These are phyloP conservation scores for Xenus cinereus DNA, from an alignment of 2,113 vertebrate genomes.

Conservation along the genomic window DNA sequence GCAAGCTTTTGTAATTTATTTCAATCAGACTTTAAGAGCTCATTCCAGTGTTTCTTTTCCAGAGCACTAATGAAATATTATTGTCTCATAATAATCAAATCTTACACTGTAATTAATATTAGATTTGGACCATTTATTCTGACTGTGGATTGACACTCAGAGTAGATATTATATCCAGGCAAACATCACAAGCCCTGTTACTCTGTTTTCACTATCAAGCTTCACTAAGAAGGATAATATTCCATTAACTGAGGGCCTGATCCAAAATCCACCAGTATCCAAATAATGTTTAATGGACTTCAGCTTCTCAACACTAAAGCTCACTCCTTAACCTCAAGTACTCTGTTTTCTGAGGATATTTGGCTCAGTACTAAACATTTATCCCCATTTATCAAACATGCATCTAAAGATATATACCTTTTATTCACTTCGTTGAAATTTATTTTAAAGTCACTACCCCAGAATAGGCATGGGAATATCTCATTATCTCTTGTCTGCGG, in stretches of 20 bases:
- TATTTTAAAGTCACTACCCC: background rate
- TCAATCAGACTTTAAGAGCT: slow-evolving; percentile 8
- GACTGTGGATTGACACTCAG: background rate
- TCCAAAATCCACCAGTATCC: background rate
- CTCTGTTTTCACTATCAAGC: background rate
- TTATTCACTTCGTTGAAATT: background rate
- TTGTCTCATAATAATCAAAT: background rate
- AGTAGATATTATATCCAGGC: background rate
- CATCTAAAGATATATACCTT: background rate
- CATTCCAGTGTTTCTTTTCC: background rate
- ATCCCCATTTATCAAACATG: background rate
- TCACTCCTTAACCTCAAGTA: background rate
- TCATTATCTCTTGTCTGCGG: background rate
- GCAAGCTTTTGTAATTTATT: background rate
- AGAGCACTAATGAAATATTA: background rate
- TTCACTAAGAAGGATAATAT: background rate
- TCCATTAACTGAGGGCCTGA: background rate
- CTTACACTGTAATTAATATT: background rate
- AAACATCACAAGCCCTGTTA: background rate
- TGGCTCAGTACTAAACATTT: background rate
- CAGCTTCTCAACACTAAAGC: background rate
- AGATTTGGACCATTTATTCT: slow-evolving; percentile 8
- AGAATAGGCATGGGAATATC: background rate
- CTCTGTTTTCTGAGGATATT: background rate
- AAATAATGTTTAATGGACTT: background rate